A percentile compares a stretch with the other conserved stretches of the same genome.
Conservation (phyloP, 2,888 invertebrate genomes). For the Heliconius aoede region DNA sequence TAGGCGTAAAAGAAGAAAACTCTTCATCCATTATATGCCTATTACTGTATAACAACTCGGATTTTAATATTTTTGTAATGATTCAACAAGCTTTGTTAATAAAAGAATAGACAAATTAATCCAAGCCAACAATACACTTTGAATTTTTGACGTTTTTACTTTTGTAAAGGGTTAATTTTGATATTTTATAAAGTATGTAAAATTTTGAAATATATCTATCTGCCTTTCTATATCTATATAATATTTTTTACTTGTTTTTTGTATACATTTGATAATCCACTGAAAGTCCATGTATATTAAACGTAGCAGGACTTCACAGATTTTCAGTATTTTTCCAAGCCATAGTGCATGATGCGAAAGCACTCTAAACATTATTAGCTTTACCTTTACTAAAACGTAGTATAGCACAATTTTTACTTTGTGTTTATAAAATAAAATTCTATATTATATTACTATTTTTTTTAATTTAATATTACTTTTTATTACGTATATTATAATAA, state of each 20-base stretch:
- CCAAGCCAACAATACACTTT: neutral
- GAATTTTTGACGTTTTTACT: neutral
- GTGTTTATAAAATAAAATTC: neutral
- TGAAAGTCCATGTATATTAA: neutral
- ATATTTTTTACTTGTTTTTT: neutral
- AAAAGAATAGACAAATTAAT: neutral
- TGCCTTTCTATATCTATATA: neutral
- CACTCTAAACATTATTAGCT: neutral
- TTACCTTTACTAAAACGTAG: neutral
- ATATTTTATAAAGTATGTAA: neutral
- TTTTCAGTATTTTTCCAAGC: neutral
- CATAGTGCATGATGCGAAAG: neutral
- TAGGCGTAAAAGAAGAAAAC: neutral
- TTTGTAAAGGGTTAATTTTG: neutral
- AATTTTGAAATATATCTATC: neutral
- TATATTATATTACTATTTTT: neutral
- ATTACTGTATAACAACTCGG: neutral
- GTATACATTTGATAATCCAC: neutral
- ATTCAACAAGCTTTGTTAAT: neutral
- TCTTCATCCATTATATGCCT: neutral
- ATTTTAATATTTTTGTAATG: constrained; percentile 3
- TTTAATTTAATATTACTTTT: neutral
- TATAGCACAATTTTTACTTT: neutral
- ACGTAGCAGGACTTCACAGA: neutral
- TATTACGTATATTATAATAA: neutral